Evolutionary conservation across 2,113 vertebrate genomes (phyloP).

Genomic region (Pollimyrus isidori): DNA sequence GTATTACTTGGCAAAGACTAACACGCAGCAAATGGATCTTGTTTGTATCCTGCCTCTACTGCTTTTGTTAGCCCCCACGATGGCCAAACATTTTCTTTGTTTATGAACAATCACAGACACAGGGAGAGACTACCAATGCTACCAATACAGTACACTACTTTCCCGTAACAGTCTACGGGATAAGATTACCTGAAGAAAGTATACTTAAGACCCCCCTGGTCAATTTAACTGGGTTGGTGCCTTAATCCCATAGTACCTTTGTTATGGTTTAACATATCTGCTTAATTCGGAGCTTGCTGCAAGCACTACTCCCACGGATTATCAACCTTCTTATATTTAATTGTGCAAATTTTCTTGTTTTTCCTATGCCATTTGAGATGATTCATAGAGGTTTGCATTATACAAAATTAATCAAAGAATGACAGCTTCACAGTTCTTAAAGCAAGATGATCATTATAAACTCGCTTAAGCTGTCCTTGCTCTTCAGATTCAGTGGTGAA

Average conservation of each 20-base stretch:
- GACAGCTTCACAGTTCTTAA: neutral
- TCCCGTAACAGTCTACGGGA: neutral
- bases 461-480: neutral
- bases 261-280: neutral
- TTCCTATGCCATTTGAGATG: neutral
- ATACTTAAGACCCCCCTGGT: neutral
- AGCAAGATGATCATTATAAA: neutral
- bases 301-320: neutral
- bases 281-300: neutral
- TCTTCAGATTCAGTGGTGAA: neutral
- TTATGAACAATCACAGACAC: neutral
- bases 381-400: neutral
- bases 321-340: neutral
- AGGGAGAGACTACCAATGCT: too few species aligned
- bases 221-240: neutral
- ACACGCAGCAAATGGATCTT: too few species aligned
- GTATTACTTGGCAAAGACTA: too few species aligned
- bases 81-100: neutral
- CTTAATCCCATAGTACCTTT: neutral
- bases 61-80: neutral
- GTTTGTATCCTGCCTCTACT: too few species aligned
- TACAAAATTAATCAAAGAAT: neutral
- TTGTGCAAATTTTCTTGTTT: neutral
- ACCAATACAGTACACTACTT: too few species aligned
- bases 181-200: neutral